Evolutionary conservation across 2,113 vertebrate genomes (phyloP).

Genomic region (Istiophorus platypterus): DNA sequence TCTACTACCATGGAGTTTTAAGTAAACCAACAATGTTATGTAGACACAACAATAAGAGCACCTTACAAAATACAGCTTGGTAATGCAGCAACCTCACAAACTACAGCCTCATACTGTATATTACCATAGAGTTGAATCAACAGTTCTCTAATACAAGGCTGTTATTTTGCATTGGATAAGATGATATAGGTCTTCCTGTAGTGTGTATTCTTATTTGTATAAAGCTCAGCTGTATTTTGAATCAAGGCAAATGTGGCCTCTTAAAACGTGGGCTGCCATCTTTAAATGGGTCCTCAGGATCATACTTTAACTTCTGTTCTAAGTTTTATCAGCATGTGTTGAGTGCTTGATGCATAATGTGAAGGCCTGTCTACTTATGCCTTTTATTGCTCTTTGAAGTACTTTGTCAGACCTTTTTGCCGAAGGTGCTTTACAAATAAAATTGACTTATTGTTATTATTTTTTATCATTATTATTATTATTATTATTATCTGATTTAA

Average conservation of each 20-base stretch:
- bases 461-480: no score
- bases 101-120: neutral
- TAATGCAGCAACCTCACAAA: constrained; percentile 15
- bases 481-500: constrained; percentile 34
- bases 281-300: constrained; percentile 7
- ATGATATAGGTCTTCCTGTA: neutral
- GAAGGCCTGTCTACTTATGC: constrained; percentile 9
- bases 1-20: constrained; percentile 17
- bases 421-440: constrained; percentile 31
- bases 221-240: neutral
- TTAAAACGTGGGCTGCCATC: neutral
- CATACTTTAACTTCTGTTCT: neutral
- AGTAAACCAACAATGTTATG: constrained; percentile 39
- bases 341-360: constrained; percentile 12
- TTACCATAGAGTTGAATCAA: neutral
- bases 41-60: constrained; percentile 11
- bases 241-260: constrained; percentile 3
- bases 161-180: constrained; percentile 6
- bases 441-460: no score
- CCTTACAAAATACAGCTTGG: neutral
- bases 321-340: constrained; percentile 1
- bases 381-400: constrained; percentile 23
- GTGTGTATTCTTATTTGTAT: constrained; percentile 10
- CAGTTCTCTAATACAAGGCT: neutral
- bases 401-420: constrained; percentile 35